Evolutionary conservation across 1,140 invertebrate species (phyloP).

Genomic region (Psilanteris sp.): DNA sequence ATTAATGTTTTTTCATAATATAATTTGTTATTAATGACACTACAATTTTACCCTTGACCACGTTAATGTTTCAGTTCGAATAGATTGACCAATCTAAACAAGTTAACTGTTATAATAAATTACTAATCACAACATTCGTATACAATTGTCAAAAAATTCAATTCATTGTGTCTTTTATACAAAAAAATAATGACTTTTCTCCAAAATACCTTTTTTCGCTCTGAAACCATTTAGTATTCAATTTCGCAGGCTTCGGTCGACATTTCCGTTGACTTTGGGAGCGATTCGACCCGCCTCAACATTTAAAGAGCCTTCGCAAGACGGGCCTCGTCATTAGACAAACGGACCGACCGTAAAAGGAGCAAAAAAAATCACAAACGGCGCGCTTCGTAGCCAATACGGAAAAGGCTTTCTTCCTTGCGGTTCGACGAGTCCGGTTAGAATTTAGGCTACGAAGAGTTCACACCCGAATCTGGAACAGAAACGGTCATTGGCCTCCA

Average conservation of each 20-base stretch:
- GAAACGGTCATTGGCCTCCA: slow-evolving; percentile 70
- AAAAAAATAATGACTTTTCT: too few species aligned
- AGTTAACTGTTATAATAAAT: too few species aligned
- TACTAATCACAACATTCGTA: too few species aligned
- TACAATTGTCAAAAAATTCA: too few species aligned
- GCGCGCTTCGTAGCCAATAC: slow-evolving; percentile 46
- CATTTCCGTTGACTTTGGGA: slow-evolving; percentile 26
- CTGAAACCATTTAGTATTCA: slow-evolving; percentile 6
- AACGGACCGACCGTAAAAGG: slow-evolving; percentile 31
- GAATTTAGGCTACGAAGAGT: slow-evolving; percentile 76
- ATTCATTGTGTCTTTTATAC: too few species aligned
- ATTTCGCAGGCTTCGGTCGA: not conserved
- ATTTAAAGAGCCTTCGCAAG: slow-evolving; percentile 20
- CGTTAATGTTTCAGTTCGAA: too few species aligned
- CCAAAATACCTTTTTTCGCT: not conserved
- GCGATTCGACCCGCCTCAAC: slow-evolving; percentile 36
- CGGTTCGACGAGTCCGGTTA: slow-evolving; percentile 73
- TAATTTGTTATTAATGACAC: too few species aligned
- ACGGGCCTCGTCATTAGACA: slow-evolving; percentile 53
- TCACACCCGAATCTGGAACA: slow-evolving; percentile 75
- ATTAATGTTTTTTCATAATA: too few species aligned
- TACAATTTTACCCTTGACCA: too few species aligned
- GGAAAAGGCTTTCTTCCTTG: slow-evolving; percentile 68
- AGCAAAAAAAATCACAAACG: slow-evolving; percentile 42
- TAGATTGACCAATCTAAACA: too few species aligned